Evolutionary conservation across 2,888 invertebrate genomes (phyloP).

Genomic region (Parasteatoda lunata): DNA sequence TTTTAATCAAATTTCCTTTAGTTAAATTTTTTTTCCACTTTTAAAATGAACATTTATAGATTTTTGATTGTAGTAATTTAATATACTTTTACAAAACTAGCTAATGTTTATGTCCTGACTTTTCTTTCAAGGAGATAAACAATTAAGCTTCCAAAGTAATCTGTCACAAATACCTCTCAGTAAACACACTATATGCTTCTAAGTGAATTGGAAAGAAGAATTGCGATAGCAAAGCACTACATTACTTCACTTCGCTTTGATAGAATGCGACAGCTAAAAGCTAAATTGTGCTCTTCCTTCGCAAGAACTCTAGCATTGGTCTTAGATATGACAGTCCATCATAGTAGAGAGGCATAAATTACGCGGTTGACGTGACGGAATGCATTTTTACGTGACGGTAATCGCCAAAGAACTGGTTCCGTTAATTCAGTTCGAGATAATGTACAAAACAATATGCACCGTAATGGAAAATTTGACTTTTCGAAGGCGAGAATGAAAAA

Average conservation of each 20-base stretch:
- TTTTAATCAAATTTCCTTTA: too few relatives aligned
- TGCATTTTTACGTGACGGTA: constrained; percentile 5
- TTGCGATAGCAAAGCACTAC: not conserved
- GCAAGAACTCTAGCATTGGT: not conserved
- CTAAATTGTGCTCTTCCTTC: not conserved
- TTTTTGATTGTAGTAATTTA: too few relatives aligned
- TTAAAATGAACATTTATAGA: too few relatives aligned
- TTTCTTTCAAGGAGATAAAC: too few relatives aligned
- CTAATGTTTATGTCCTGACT: too few relatives aligned
- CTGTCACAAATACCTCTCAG: too few relatives aligned
- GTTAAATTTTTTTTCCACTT: too few relatives aligned
- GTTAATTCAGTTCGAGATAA: constrained; percentile 10
- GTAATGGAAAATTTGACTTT: not conserved
- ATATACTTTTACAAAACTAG: too few relatives aligned
- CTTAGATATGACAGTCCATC: constrained; percentile 10
- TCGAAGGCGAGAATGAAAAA: constrained; percentile 13
- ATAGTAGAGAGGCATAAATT: constrained; percentile 6
- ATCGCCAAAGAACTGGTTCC: constrained; percentile 16
- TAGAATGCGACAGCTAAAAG: not conserved
- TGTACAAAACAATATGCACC: constrained; percentile 18
- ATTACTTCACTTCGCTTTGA: not conserved
- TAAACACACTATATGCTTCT: too few relatives aligned
- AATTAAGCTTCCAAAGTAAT: too few relatives aligned
- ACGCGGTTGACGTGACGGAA: constrained; percentile 10
- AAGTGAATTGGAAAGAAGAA: not conserved